Percentiles rank a stretch among this genome's conserved stretches.
Evolutionary conservation across 2,113 vertebrate genomes (phyloP).

Genomic region (Perognathus longimembris): DNA sequence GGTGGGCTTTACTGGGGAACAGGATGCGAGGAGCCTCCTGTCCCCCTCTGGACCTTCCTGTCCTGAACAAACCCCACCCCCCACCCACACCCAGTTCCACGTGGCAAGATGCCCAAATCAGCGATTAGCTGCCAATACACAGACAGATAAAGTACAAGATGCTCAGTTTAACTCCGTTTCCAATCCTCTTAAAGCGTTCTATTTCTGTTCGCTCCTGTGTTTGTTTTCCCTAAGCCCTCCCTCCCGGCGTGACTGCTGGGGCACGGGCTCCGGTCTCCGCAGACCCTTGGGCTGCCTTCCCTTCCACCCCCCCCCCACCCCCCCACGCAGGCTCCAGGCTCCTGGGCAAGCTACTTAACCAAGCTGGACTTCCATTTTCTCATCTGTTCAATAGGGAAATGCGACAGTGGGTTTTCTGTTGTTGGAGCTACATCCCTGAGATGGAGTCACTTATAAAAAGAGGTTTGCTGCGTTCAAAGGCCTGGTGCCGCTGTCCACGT

Average conservation of each 20-base stretch:
- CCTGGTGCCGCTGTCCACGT: neutral
- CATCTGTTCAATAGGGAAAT: neutral
- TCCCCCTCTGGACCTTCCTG: neutral
- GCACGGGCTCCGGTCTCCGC: accelerated
- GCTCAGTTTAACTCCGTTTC: neutral
- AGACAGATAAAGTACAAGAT: neutral
- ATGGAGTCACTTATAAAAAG: neutral
- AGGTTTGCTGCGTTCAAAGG: neutral
- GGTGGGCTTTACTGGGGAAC: too few relatives aligned
- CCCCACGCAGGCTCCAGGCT: too few relatives aligned
- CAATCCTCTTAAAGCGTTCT: neutral
- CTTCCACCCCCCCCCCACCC: too few relatives aligned
- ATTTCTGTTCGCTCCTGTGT: neutral
- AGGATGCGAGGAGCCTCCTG: neutral
- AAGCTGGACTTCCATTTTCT: neutral
- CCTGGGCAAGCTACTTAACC: neutral
- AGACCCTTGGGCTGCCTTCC: too few relatives aligned
- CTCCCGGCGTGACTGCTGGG: accelerated
- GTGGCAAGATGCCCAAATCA: neutral
- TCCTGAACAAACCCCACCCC: neutral
- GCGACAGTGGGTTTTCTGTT: neutral
- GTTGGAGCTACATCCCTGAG: neutral
- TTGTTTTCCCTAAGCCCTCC: neutral
- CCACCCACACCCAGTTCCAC: neutral
- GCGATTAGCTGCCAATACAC: too few relatives aligned